These are phyloP conservation scores for Pocota personata DNA, from an alignment of 2,888 invertebrate species.

Conservation along the genomic window DNA sequence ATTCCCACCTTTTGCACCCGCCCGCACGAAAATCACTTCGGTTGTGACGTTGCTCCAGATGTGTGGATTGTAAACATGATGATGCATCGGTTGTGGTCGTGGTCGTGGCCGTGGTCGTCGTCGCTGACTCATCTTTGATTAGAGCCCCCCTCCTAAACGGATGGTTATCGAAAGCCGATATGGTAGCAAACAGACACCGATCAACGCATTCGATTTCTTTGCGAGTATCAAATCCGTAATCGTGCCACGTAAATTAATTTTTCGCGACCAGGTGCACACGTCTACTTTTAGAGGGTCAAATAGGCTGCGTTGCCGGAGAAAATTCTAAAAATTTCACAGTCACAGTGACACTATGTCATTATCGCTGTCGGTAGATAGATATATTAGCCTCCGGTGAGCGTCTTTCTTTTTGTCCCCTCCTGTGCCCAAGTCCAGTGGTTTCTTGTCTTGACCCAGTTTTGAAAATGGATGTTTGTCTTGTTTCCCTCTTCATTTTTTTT, in stretches of 20 bases:
- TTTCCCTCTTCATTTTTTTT: constrained; percentile 10
- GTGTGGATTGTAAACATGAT: constrained; percentile 46
- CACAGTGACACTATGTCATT: not conserved
- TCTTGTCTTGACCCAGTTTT: constrained; percentile 61
- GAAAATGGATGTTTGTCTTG: constrained; percentile 22
- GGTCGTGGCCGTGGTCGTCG: constrained; percentile 11
- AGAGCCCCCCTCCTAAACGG: constrained; percentile 32
- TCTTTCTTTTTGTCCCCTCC: constrained; percentile 16
- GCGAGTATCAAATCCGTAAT: constrained; percentile 48
- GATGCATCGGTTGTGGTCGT: constrained; percentile 49
- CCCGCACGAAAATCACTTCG: not conserved
- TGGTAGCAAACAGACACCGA: constrained; percentile 28
- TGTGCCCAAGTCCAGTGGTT: not conserved
- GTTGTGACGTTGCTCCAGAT: constrained; percentile 57
- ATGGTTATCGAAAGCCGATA: constrained; percentile 60
- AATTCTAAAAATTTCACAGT: constrained; percentile 29
- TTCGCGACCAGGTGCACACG: constrained; percentile 8
- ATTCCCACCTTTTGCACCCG: not conserved
- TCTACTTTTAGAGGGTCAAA: not conserved
- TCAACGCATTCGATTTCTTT: constrained; percentile 45
- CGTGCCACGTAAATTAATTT: constrained; percentile 59
- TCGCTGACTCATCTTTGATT: constrained; percentile 63
- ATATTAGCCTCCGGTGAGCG: not conserved
- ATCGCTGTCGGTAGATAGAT: no score
- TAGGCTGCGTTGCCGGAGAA: not conserved